Conservation (phyloP, 2,113 vertebrate species). For the Cebus imitator region DNA sequence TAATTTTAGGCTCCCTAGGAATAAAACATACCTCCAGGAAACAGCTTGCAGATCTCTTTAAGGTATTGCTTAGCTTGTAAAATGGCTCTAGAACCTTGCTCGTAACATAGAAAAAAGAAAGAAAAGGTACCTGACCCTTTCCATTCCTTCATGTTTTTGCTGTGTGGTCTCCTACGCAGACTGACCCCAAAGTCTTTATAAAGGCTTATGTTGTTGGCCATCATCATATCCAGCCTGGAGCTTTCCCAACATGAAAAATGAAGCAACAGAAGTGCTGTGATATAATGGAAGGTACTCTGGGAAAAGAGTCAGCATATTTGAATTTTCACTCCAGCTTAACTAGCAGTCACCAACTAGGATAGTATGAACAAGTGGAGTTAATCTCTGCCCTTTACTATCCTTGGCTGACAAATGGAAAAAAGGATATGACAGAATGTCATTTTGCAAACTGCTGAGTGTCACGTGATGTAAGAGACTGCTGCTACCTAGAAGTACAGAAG, state of each 20-base stretch:
- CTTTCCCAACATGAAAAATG: not conserved
- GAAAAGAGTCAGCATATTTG: not conserved
- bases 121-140: not conserved
- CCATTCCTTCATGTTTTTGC: not conserved
- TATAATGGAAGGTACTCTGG: not conserved
- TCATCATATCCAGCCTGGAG: not conserved
- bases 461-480: not conserved
- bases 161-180: not conserved
- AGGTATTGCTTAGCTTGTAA: not conserved
- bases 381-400: not conserved
- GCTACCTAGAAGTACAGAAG: not conserved
- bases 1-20: not conserved
- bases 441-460: not conserved
- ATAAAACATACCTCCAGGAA: not conserved
- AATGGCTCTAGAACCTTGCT: not conserved
- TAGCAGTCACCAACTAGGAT: not conserved
- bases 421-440: not conserved
- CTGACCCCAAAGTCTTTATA: not conserved
- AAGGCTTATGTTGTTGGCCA: not conserved
- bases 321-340: not conserved
- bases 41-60: not conserved
- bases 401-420: not conserved
- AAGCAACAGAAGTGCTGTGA: not conserved
- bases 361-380: not conserved
- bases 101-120: not conserved